phyloP scores from a whole-genome alignment of 64 coral and sea anemone species.

The Anthopleura sola region DNA sequence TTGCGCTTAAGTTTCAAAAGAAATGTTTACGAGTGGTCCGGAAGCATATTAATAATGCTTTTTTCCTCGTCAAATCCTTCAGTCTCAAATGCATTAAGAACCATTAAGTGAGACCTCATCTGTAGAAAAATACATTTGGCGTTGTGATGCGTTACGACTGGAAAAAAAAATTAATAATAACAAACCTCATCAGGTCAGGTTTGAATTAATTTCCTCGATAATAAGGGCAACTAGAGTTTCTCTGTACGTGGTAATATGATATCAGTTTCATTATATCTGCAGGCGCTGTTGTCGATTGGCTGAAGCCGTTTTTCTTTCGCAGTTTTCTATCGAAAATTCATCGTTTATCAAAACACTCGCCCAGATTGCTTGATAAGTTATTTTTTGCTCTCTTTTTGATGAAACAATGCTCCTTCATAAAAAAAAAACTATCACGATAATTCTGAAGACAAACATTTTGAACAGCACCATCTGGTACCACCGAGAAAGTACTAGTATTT shows the following conservation, averaged over 20 bases:
- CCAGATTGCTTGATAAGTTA: not conserved
- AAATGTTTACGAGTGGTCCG: constrained; percentile 3
- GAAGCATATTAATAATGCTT: not conserved
- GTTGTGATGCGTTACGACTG: not conserved
- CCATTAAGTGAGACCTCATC: not conserved
- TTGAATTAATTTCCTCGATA: not conserved
- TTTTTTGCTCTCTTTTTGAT: not conserved
- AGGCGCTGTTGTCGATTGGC: not conserved
- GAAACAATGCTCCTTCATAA: not conserved
- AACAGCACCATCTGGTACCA: not conserved
- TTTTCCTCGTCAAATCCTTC: not conserved
- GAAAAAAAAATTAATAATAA: not conserved
- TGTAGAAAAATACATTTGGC: not conserved
- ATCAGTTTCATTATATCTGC: not conserved
- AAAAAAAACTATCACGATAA: not conserved
- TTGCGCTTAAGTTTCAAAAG: not conserved
- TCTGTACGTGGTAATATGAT: not conserved
- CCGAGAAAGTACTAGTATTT: not conserved
- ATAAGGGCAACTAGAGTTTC: not conserved
- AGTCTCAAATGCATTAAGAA: not conserved
- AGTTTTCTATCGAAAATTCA: not conserved
- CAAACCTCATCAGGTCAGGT: too few relatives aligned
- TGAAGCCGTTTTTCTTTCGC: not conserved
- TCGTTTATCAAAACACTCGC: constrained; percentile 2
- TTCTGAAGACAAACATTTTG: not conserved